Conservation (phyloP, 2,797 vertebrate species). For the Ciconia nigra region DNA sequence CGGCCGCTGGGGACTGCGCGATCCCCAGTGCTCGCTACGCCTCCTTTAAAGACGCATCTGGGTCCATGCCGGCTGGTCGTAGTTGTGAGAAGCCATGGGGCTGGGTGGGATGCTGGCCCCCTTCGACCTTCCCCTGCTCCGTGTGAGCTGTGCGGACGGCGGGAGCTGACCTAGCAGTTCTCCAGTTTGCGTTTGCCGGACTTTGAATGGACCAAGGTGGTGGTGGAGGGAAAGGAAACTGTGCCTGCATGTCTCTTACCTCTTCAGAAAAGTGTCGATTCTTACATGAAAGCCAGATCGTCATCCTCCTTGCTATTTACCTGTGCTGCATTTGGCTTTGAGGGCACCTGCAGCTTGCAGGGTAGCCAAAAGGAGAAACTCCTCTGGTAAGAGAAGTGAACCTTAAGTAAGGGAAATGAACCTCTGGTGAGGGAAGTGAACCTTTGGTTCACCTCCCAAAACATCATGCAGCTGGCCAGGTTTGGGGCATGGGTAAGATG, state of each 20-base stretch:
- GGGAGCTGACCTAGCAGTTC: neutral
- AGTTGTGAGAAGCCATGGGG: neutral
- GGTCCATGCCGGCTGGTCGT: neutral
- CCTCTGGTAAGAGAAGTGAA: neutral
- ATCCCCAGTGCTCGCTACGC: rapidly evolving
- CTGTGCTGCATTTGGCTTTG: neutral
- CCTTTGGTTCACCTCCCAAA: neutral
- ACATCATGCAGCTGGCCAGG: neutral
- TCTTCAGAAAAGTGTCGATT: neutral
- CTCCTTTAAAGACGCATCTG: neutral
- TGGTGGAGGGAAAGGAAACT: neutral
- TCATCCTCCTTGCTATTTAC: neutral
- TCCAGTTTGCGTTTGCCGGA: neutral
- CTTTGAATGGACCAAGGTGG: neutral
- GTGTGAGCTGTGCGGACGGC: rapidly evolving
- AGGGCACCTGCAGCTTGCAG: neutral
- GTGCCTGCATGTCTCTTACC: neutral
- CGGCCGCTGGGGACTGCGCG: rapidly evolving
- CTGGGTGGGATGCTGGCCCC: neutral
- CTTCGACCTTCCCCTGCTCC: neutral
- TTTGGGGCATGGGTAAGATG: neutral
- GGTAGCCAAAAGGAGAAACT: neutral
- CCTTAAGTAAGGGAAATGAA: neutral
- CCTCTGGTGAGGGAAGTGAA: no score
- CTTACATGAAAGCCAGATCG: neutral